These are phyloP conservation scores for Dynastes grantii DNA, from an alignment of 2,888 invertebrate species.

Conservation along the genomic window DNA sequence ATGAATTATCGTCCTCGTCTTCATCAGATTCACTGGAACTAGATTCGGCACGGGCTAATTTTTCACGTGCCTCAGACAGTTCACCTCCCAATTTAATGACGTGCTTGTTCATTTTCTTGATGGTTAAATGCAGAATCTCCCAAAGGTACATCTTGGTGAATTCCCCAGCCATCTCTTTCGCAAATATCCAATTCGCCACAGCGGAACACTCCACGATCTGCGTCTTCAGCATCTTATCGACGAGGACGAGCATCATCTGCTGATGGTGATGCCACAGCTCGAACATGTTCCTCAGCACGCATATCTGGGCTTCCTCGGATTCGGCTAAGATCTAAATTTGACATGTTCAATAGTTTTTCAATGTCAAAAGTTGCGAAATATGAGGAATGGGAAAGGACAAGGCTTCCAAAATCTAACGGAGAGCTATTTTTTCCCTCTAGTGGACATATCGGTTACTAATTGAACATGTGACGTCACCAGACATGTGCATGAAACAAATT, in stretches of 20 bases:
- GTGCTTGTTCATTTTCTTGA: conserved; percentile 97
- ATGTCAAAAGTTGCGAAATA: too few species aligned
- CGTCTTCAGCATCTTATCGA: conserved; percentile 97
- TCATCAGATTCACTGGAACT: conserved; percentile 88
- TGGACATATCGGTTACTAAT: too few species aligned
- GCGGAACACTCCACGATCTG: conserved; percentile 97
- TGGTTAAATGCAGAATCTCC: conserved; percentile 96
- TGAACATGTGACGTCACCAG: too few species aligned
- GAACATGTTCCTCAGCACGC: conserved; percentile 92
- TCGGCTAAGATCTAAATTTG: conserved; percentile 82
- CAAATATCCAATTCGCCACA: conserved; percentile 98
- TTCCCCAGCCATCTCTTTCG: conserved; percentile 91
- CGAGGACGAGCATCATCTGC: conserved; percentile 96
- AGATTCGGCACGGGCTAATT: conserved; percentile 86
- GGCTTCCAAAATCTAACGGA: too few species aligned
- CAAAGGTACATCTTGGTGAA: conserved; percentile 96
- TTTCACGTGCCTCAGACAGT: conserved; percentile 88
- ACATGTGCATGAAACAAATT: too few species aligned
- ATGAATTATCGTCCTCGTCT: conserved; percentile 60
- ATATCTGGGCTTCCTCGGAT: conserved; percentile 96
- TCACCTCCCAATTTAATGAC: conserved; percentile 89
- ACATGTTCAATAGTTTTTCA: too few species aligned
- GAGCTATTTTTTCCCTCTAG: too few species aligned
- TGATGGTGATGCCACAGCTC: conserved; percentile 97
- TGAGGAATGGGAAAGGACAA: too few species aligned